Evolutionary conservation across 1,140 invertebrate genomes (phyloP).

Genomic region (Cotesia vestalis): DNA sequence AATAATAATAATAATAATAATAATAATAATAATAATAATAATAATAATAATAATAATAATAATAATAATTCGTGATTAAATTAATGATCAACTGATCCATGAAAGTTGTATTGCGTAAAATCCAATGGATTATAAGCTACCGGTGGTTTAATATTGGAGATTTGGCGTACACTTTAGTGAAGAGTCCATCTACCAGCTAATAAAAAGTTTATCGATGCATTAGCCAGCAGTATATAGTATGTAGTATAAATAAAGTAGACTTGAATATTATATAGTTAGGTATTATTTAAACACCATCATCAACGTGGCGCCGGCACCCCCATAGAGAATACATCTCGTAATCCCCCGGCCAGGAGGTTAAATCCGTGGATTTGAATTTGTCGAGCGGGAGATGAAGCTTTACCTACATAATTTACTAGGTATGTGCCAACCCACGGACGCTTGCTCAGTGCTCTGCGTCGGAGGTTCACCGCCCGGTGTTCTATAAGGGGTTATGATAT

Average conservation of each 20-base stretch:
- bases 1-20: too few relatives aligned
- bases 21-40: too few relatives aligned
- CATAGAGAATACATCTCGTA: conserved; percentile 38
- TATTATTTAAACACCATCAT: conserved; percentile 25
- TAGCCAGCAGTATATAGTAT: not conserved
- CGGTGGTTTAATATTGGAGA: too few relatives aligned
- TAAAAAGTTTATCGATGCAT: conserved; percentile 21
- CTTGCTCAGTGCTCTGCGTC: not conserved
- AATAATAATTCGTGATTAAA: too few relatives aligned
- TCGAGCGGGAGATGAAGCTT: conserved; percentile 45
- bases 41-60: too few relatives aligned
- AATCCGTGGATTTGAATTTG: conserved; percentile 52
- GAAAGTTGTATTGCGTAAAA: too few relatives aligned
- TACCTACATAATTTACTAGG: conserved; percentile 44
- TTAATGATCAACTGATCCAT: too few relatives aligned
- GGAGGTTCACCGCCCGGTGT: not conserved
- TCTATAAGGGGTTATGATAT: conserved; percentile 1
- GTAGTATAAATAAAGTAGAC: not conserved
- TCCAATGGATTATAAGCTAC: too few relatives aligned
- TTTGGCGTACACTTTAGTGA: too few relatives aligned
- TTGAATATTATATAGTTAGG: conserved; percentile 16
- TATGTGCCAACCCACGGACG: conserved; percentile 9
- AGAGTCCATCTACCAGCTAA: conserved; percentile 4
- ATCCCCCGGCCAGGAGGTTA: conserved; percentile 42
- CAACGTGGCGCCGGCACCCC: conserved; percentile 7